Evolutionary conservation across 2,113 vertebrate genomes (phyloP), one percentile per base, ranked within the genome.

Genomic region (Camarhynchus parvulus): DNA sequence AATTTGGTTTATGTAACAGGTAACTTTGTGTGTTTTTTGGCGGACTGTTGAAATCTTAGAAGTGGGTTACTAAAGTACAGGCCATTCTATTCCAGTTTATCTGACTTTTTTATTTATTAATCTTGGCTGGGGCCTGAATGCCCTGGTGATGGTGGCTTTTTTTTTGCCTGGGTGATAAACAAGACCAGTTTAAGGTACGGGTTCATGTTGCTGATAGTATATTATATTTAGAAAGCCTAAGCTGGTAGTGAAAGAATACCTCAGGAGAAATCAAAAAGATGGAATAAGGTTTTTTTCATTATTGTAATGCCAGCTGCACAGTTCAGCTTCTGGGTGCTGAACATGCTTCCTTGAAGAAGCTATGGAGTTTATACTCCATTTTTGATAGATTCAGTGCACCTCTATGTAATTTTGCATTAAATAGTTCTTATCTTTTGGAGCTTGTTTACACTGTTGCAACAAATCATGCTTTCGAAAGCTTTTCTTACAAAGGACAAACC

Each of bases 81-180:
- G 87, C 83, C 90, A 62, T 96, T 95, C 95, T 80, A 62, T 96
- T 97, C 80, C 76, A 68, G 89, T 96, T 97, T 95, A 31, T 95
- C 88, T 16, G 15, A 90, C 67, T 93, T 94, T 94, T 96, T 94
- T 90, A 93, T 89, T 94, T 96, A 92, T 96, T 94, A 96, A 92
- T 97, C 88, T 96, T 96, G 55, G 41, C 76, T 87, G 78, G 68
- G 94, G 50, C 82, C 81, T 92, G 85, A 59, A 69, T 95, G 66
- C 89, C 74, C 73, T 64, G 79, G 59, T 96, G 85, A 73, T 95
- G 67, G 87, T 96, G 93, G 82, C 83, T 42, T 91, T 59, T 30
- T 39, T 69, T 69, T 31, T 1, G 1, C 80, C 25, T 14, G 15
- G 37, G 78, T 92, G 90, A 67, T 93, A 95, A 96, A 93, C 83